A percentile compares a stretch with the other conserved stretches of the same genome.
These are phyloP conservation scores for Podabrus alpinus DNA, from an alignment of 2,888 invertebrate species.

Conservation along the genomic window DNA sequence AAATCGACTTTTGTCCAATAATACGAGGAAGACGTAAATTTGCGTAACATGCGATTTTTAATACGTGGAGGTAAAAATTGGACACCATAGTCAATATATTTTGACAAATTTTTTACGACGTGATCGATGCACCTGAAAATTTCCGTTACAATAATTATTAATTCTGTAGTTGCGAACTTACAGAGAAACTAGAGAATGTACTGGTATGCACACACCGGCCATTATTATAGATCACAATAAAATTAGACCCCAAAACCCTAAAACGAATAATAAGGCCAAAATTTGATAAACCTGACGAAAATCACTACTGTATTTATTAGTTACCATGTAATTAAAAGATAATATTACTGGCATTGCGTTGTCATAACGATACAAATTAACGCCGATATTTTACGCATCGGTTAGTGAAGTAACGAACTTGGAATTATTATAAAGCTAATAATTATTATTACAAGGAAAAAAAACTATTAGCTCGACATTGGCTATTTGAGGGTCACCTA, in stretches of 20 bases:
- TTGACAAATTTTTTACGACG: slow-evolving; percentile 39
- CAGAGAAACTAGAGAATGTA: slow-evolving; percentile 17
- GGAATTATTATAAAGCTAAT: not conserved
- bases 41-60: slow-evolving; percentile 45
- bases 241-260: not conserved
- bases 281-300: not conserved
- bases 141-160: not conserved
- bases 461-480: not conserved
- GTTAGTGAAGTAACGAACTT: not conserved
- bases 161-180: slow-evolving; percentile 19
- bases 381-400: not conserved
- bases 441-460: too few relatives aligned
- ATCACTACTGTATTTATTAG: not conserved
- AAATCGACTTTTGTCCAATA: slow-evolving; percentile 41
- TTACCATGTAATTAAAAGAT: not conserved
- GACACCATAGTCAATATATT: slow-evolving; percentile 33
- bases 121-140: slow-evolving; percentile 37
- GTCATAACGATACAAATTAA: not conserved
- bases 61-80: slow-evolving; percentile 40
- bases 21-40: slow-evolving; percentile 37
- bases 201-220: not conserved
- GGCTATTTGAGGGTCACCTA: not conserved
- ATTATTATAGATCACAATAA: not conserved
- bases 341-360: not conserved
- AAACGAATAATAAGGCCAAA: not conserved